Evolutionary conservation across 2,113 vertebrate genomes (phyloP).

Genomic region (Sinocyclocheilus grahami): DNA sequence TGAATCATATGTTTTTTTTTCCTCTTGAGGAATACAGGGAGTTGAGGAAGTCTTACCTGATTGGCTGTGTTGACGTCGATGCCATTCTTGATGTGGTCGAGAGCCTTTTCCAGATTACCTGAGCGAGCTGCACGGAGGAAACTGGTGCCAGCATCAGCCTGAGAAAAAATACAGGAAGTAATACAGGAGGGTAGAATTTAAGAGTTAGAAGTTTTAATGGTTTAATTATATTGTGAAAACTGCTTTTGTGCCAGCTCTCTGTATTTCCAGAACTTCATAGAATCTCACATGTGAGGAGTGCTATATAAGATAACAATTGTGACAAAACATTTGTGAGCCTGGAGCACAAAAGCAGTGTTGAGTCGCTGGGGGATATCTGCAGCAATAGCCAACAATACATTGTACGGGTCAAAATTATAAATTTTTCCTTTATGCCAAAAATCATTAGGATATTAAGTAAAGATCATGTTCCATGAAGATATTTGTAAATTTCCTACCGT

Average conservation of each 20-base stretch:
- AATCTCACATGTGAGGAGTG: neutral
- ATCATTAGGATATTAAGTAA: too few relatives aligned
- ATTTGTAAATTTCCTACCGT: too few relatives aligned
- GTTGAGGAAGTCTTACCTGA: slow-evolving; percentile 78
- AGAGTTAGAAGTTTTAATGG: slow-evolving; percentile 35
- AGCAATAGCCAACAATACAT: too few relatives aligned
- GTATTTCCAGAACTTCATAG: neutral
- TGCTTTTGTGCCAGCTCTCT: neutral
- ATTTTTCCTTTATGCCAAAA: too few relatives aligned
- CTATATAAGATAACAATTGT: neutral
- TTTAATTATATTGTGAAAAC: neutral
- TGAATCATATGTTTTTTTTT: neutral
- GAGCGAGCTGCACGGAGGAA: slow-evolving; percentile 93
- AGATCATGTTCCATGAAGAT: too few relatives aligned
- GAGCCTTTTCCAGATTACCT: slow-evolving; percentile 94
- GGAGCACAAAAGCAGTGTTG: too few relatives aligned
- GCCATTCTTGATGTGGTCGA: slow-evolving; percentile 93
- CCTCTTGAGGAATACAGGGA: neutral
- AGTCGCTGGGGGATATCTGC: too few relatives aligned
- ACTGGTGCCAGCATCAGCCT: slow-evolving; percentile 93
- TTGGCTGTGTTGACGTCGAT: slow-evolving; percentile 93
- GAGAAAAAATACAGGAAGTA: slow-evolving; percentile 48
- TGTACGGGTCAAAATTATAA: too few relatives aligned
- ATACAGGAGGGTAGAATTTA: slow-evolving; percentile 47
- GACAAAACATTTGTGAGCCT: neutral